Conservation (phyloP, 1,140 invertebrate species). For the Aphelenchoides fujianensis region DNA sequence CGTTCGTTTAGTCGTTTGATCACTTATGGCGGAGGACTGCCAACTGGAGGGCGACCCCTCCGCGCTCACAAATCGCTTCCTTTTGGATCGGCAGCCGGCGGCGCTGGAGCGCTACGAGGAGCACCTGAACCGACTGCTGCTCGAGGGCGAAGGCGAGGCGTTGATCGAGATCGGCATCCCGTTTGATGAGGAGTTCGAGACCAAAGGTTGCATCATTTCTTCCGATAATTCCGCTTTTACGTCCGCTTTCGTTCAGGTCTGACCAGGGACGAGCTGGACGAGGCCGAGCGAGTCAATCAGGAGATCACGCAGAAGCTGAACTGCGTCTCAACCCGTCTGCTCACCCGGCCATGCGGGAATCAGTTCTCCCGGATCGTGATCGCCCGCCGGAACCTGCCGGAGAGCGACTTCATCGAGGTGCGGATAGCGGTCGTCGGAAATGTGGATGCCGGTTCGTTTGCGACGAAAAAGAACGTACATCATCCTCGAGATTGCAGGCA, state of each 20-base stretch:
- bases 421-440: constrained; percentile 98
- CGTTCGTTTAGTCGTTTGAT: not conserved
- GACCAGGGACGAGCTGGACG: constrained; percentile 41
- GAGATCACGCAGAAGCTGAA: constrained; percentile 33
- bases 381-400: constrained; percentile 43
- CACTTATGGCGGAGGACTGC: not conserved
- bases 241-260: constrained; percentile 31
- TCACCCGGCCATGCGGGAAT: constrained; percentile 7
- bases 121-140: constrained; percentile 33
- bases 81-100: constrained; percentile 27
- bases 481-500: too few species aligned
- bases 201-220: constrained; percentile 39
- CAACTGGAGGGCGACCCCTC: constrained; percentile 13
- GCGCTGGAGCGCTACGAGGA: constrained; percentile 41
- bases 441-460: too few species aligned
- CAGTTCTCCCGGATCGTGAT: constrained; percentile 36
- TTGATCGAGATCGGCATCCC: constrained; percentile 49
- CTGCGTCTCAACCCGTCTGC: constrained; percentile 34
- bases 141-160: constrained; percentile 53
- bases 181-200: constrained; percentile 26
- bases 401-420: constrained; percentile 55
- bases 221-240: constrained; percentile 15
- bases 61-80: constrained; percentile 17
- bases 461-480: too few species aligned
- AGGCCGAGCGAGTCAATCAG: constrained; percentile 37